Base-by-base conservation (phyloP, 2,113 vertebrate species). In the Corythornis vintsioides region DNA sequence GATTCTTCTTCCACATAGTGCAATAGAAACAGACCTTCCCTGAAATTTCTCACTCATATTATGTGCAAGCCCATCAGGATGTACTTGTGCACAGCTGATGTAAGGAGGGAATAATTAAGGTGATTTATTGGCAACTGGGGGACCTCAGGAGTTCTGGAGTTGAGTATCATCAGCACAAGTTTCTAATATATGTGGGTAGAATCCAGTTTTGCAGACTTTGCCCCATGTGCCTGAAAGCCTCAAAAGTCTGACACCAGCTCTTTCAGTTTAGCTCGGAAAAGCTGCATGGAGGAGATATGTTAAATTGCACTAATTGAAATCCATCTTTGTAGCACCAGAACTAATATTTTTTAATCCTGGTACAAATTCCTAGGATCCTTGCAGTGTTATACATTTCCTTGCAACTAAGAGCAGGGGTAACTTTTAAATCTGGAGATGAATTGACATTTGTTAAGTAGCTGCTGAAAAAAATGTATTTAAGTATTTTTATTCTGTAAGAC, bases 241-340 rank as follows among this genome's bases (percentile, higher is more conserved):
- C 26, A 3, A 35, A 24, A 65, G 16, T 48, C 11, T 45, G 55
- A 25, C 0, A 0, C 9, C 45, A 89, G 25, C 11, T 55, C 12
- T 28, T 63, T 61, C 21, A 40, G 45, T 50, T 72, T 59, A 85
- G 19, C 18, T 76, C 29, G 50, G 42, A 75, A 73, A 11, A 79
- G 38, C 17, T 22, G 19, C 7, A 28, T 21, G 25, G 35, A 57
- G 38, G 35, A 53, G 38, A 74, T 52, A n/a, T 8, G 20, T 29
- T 69, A 42, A 60, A 48, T 45, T 60, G n/a, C 25, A 52, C 20
- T 48, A 31, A 73, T 20, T 21, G 53, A 35, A 84, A 84, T 35
- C 10, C 63, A 35, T 11, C 31, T 24, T 53, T 69, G 40, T n/a
- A 90, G 25, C 31, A 72, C 5, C 4, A 42, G 13, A 15, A 78